Base-by-base conservation (phyloP, 2,888 invertebrate genomes). In the Cataglyphis cursor region DNA sequence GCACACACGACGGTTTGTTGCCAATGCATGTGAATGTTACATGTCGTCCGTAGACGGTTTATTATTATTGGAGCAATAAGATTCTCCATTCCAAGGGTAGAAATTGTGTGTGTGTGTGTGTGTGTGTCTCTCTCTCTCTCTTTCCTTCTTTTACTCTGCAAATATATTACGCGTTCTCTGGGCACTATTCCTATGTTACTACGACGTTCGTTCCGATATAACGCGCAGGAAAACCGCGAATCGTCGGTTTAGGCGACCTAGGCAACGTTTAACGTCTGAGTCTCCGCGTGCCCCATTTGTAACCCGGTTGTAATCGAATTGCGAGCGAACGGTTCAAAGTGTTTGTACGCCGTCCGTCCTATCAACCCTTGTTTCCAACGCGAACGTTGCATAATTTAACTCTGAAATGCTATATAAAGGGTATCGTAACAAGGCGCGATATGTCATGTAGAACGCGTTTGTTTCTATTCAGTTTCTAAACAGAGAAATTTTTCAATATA, bases 301-400 rank as follows among this genome's bases (percentile, higher is more conserved):
- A 81, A 81, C 74, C 54, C 57, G 51, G 75, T 74, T 88, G 91
- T 90, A 92, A 92, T 90, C 90, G 90, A 89, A 85, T 86, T 88
- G 85, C 87, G 24, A 78, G 72, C 31, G 78, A 70, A 51, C 44
- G 57, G 78, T 74, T 86, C 83, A 82, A 86, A 86, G 81, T 68
- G 85, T 82, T 82, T 59, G 73, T 66, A 3, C 28, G 48, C 38
- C 54, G 35, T 81, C 59, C 41, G n/a, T 62, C 18, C 28, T 31
- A 68, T 28, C 51, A 82, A 75, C 83, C 76, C 72, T 89, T 90
- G 90, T 93, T 93, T 92, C 89, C 92, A 89, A 89, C 89, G 86
- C 87, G 83, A 84, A 78, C 76, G 44, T 75, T 85, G 87, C 85
- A 88, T 91, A 91, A 92, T 93, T 93, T 88, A 90, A 64, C 87